Base-by-base conservation (phyloP, 2,888 invertebrate genomes). In the Diarsia brunnea region DNA sequence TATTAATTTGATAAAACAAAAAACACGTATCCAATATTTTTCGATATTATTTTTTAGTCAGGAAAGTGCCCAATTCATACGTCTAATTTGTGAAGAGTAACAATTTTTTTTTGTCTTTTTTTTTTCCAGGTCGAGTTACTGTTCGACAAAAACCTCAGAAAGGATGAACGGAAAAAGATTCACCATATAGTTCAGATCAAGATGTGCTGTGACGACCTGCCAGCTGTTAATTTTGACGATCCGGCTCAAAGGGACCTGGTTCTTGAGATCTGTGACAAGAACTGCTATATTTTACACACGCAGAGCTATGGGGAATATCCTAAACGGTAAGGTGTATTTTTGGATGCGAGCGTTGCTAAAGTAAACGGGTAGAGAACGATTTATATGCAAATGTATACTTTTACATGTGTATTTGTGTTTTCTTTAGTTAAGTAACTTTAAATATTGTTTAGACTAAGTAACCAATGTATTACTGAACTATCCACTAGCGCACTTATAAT, bases 221-320 rank as follows among this genome's bases (percentile, higher is more conserved):
- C 71, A 2, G 45, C 82, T 0, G 76, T 70, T 1, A 71, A 84
- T 0, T 87, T 84, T 11, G 85, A 87, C 0, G 86, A 77, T 16
- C 55, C 66, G 0, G 81, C 70, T 0, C 89, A 90, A 24, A 84
- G 85, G 78, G 91, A 90, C 7, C 69, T 92, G 5, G 70, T 91
- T 0, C 27, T 84, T 1, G 89, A 93, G 4, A 93, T 95, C 10
- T 69, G 85, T 12, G 80, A 81, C 0, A 74, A 83, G 7, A 93
- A 92, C 69, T 85, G 82, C 4, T 94, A 91, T 79, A 55, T 86
- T 0, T 76, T 95, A 53, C 69, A 78, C 4, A 93, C 94, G 0
- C 85, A 90, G 69, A 93, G 93, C 64, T 82, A 90, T 4, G 94
- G 93, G 0, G 74, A 74, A 0, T 43, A 61, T 5, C 83, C 87